Evolutionary conservation across 2,888 invertebrate genomes (phyloP).

Genomic region (Villa cingulata): DNA sequence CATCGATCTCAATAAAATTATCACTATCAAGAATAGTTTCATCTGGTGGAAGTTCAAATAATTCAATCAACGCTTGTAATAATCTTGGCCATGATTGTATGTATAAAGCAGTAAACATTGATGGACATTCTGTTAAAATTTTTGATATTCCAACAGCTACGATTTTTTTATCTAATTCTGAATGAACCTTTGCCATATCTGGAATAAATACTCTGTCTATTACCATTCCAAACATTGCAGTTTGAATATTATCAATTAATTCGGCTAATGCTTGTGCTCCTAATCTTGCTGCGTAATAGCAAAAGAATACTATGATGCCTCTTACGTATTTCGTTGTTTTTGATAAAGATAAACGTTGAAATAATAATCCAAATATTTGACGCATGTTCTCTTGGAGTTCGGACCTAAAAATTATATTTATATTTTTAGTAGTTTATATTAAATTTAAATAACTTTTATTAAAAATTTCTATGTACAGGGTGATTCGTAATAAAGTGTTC

Average conservation of each 20-base stretch:
- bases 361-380: constrained; percentile 82
- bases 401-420: constrained; percentile 40
- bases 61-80: constrained; percentile 60
- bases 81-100: constrained; percentile 45
- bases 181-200: constrained; percentile 77
- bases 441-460: not conserved
- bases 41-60: constrained; percentile 84
- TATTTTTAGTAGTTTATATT: not conserved
- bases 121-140: constrained; percentile 63
- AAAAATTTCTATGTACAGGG: too few species aligned
- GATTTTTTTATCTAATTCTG: constrained; percentile 72
- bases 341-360: constrained; percentile 80
- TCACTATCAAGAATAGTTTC: constrained; percentile 66
- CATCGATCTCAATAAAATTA: constrained; percentile 79
- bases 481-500: too few species aligned
- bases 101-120: constrained; percentile 54
- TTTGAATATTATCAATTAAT: constrained; percentile 73
- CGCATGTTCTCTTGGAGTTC: constrained; percentile 64
- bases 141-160: constrained; percentile 82
- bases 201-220: constrained; percentile 74
- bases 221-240: constrained; percentile 91
- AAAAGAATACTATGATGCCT: constrained; percentile 81
- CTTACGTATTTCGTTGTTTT: constrained; percentile 94
- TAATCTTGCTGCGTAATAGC: constrained; percentile 69
- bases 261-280: constrained; percentile 61